Percentiles rank a stretch among this genome's conserved stretches.
phyloP scores from a whole-genome alignment of 2,113 vertebrate genomes.

The Apteryx mantelli region DNA sequence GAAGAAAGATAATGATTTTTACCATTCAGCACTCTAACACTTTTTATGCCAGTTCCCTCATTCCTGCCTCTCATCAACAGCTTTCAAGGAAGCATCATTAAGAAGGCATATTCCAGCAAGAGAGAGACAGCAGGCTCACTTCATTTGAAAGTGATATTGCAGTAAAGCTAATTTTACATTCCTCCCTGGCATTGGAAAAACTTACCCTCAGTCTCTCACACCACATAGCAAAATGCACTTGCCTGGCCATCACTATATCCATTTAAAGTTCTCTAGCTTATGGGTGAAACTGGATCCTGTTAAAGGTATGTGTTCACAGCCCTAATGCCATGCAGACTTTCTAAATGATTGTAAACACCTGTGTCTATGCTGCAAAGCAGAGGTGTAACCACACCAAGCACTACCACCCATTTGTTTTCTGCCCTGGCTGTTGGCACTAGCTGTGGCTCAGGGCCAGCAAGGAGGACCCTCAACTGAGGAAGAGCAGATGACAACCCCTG shows the following conservation, averaged over 20 bases:
- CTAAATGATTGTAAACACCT: background rate
- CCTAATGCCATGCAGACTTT: background rate
- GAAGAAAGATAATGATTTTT: background rate
- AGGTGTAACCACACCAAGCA: background rate
- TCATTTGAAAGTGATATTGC: background rate
- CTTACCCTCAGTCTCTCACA: background rate
- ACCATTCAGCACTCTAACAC: background rate
- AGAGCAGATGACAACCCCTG: background rate
- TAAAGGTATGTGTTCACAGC: background rate
- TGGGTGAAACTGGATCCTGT: background rate
- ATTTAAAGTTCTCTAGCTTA: background rate
- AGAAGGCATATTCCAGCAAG: background rate
- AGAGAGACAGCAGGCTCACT: background rate
- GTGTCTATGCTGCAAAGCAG: background rate
- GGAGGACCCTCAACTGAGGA: background rate
- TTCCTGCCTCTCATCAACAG: background rate
- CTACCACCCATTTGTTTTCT: background rate
- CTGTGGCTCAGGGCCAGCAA: background rate
- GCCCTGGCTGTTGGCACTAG: background rate
- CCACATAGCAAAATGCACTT: background rate
- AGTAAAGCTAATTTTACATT: background rate
- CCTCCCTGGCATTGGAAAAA: background rate
- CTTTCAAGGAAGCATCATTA: conserved; percentile 20
- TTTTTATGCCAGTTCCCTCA: background rate
- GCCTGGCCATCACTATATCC: background rate